Percentiles rank a stretch among this genome's conserved stretches.
phyloP scores from a whole-genome alignment of 2,113 vertebrate species.

The Myodes glareolus region DNA sequence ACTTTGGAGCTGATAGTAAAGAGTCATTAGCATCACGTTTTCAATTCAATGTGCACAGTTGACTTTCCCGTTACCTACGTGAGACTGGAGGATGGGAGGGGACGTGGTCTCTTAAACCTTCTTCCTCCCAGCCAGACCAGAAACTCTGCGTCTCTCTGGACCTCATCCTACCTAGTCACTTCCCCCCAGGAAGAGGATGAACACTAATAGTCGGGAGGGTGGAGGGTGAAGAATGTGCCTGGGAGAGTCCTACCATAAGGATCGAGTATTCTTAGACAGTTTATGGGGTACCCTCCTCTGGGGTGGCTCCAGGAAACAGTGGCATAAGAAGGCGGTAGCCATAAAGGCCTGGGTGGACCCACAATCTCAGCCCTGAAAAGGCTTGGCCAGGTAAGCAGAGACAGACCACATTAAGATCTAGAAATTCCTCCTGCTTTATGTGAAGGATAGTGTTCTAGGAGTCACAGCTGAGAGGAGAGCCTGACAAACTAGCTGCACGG shows the following conservation, averaged over 20 bases:
- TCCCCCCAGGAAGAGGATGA: not conserved
- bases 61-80: not conserved
- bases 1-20: not conserved
- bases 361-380: not conserved
- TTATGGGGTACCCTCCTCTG: not conserved
- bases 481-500: not conserved
- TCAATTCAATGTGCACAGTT: not conserved
- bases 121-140: not conserved
- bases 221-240: not conserved
- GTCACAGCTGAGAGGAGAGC: not conserved
- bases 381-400: not conserved
- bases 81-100: not conserved
- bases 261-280: not conserved
- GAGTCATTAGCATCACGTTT: not conserved
- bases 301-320: not conserved
- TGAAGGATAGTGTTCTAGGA: not conserved
- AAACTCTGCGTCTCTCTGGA: not conserved
- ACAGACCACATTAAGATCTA: not conserved
- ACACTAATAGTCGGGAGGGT: not conserved
- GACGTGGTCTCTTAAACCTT: not conserved
- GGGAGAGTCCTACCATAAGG: not conserved
- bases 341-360: not conserved
- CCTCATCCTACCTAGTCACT: not conserved
- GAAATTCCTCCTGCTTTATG: not conserved
- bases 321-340: not conserved